These are phyloP conservation scores for Zeugodacus cucurbitae DNA, from an alignment of 1,140 invertebrate species.

Conservation along the genomic window DNA sequence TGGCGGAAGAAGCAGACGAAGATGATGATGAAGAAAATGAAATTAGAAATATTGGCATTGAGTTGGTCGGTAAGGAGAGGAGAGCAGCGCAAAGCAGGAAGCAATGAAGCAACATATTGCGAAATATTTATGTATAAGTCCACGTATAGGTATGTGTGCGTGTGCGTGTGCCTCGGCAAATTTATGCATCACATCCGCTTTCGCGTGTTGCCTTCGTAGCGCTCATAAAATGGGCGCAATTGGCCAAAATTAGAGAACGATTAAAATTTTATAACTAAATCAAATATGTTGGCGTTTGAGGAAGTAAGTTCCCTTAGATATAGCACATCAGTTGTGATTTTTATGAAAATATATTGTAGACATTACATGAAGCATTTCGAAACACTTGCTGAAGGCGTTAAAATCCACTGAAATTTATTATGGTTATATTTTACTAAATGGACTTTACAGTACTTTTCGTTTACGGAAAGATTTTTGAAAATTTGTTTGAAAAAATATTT, in stretches of 20 bases:
- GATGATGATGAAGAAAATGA: neutral
- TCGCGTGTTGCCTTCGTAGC: neutral
- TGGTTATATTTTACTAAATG: too few species aligned
- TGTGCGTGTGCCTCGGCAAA: neutral
- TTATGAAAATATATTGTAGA: too few species aligned
- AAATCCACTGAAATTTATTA: too few species aligned
- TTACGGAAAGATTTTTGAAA: too few species aligned
- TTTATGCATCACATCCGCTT: neutral
- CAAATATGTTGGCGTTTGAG: constrained; percentile 46
- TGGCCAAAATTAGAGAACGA: neutral
- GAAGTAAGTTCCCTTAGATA: neutral
- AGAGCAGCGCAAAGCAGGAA: neutral
- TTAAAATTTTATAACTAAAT: neutral
- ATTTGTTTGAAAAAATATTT: too few species aligned
- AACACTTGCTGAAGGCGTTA: too few species aligned
- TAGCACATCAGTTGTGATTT: too few species aligned
- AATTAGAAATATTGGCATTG: neutral
- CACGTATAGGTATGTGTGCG: neutral
- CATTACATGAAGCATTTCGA: too few species aligned
- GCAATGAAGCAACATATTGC: neutral
- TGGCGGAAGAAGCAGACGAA: neutral
- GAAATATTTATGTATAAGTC: neutral
- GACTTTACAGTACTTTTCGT: too few species aligned
- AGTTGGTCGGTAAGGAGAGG: neutral
- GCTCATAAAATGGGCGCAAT: neutral